Evolutionary conservation across 2,113 vertebrate species (phyloP), one percentile per base, ranked within the genome.

Genomic region (Channa maculata): DNA sequence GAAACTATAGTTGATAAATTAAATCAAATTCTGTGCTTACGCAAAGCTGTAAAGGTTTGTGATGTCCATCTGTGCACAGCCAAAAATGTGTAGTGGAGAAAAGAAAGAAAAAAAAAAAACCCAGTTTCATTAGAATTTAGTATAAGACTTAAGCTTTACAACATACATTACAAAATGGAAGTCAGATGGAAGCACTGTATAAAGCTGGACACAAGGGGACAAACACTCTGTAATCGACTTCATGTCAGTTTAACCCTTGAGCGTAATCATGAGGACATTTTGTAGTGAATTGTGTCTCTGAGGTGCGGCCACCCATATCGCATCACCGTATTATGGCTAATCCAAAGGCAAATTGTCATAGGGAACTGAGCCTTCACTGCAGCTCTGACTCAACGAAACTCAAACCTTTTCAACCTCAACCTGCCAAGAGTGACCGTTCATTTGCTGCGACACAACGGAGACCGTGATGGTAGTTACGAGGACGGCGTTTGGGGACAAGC

Each of bases 211-310:
- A 62, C 43, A 15, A 8, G 64, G 24, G 75, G 61, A 75, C 64
- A 75, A 75, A 77, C 61, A 58, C 63, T 61, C 57, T 3, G 0
- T 48, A 55, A 33, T 52, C 4, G 44, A 79, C 84, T 87, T 76
- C 78, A 79, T 85, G 90, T 86, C 84, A 75, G 1, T 43, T 51
- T 48, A 6, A 49, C 68, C 87, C 81, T 24, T 5, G 8, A 68
- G 86, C 62, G 9, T 38, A 2, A 65, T 55, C 13, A 33, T 1
- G 15, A 60, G 55, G 77, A 79, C 34, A 6, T 68, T 50, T 69
- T 51, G 50, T 74, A 54, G 36, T 36, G 65, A 72, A 77, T 71
- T 45, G 0, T 65, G 61, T 77, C 86, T 83, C 61, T 58, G 83
- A 80, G 76, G 68, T 75, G 45, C 15, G 60, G 44, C 62, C 37